A percentile compares a stretch with the other conserved stretches of the same genome.
phyloP scores from a whole-genome alignment of 2,888 invertebrate genomes.

The Diplazon laetatorius region DNA sequence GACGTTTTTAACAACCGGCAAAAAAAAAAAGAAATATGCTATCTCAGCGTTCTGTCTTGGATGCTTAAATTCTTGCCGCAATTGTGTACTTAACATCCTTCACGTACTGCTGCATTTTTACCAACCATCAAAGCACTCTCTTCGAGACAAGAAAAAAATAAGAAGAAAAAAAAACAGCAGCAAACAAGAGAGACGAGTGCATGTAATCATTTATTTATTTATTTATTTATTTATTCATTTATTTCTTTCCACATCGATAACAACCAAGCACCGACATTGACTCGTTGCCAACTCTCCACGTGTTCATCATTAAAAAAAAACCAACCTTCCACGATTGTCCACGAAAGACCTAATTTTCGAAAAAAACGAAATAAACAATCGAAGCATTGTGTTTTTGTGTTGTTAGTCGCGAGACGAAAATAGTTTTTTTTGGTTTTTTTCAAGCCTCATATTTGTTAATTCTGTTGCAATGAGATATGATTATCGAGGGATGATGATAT shows the following conservation, averaged over 20 bases:
- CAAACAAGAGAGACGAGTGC: conserved; percentile 17
- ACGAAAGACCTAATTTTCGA: conserved; percentile 85
- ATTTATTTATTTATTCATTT: no score
- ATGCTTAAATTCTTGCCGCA: not conserved
- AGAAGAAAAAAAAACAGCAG: not conserved
- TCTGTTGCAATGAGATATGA: no score
- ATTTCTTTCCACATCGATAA: conserved; percentile 10
- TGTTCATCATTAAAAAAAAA: conserved; percentile 79
- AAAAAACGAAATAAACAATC: conserved; percentile 73
- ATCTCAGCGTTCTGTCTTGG: not conserved
- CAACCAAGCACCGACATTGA: conserved; percentile 70
- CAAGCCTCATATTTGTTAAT: no score
- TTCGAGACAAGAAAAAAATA: no score
- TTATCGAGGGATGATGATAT: no score
- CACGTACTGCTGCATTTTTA: not conserved
- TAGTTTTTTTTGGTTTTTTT: no score
- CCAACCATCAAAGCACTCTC: no score
- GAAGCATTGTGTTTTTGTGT: conserved; percentile 74
- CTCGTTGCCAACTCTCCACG: conserved; percentile 79
- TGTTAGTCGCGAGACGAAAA: conserved; percentile 68
- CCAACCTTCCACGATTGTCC: conserved; percentile 88
- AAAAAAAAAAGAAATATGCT: no score
- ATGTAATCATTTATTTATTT: no score
- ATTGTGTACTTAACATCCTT: conserved; percentile 1
- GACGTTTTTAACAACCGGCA: not conserved